Base-by-base conservation (phyloP, 1,140 invertebrate genomes). In the Arctopsyche grandis region DNA sequence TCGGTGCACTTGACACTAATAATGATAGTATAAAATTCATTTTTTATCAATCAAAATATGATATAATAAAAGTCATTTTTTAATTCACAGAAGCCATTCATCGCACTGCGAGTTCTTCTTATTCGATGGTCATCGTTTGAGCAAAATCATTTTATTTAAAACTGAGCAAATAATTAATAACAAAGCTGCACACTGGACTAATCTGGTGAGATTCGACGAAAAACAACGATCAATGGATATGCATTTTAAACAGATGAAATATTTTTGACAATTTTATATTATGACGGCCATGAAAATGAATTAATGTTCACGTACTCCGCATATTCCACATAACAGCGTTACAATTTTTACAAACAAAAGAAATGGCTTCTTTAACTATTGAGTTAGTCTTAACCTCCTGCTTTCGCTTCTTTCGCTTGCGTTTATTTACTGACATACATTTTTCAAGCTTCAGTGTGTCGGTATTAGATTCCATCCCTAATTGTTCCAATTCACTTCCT, bases 331-430 rank as follows among this genome's bases (percentile, higher is more conserved):
- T 26, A n/a, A 80, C 58, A 81, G n/a, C n/a, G n/a, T 81, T 81
- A 63, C 63, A 76, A 48, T 82, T 82, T 79, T 76, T 60, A 63
- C 78, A 78, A 24, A 82, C 78, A 77, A 82, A 82, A 43, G 44
- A 75, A 24, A 82, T 46, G 56, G 78, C 73, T 56, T 82, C 81
- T 46, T 79, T 77, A 58, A 79, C 77, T 46, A 63, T 78, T 75
- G 74, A 48, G 26, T 81, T 81, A 60, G 56, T 66, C 24, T 81
- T 81, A 80, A 82, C 81, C 81, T 82, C 74, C 75, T 82, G 44
- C 43, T 82, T 82, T 52, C 81, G 56, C 74, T 81, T 79, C 46
- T 77, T 79, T 78, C 76, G 44, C 26, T 66, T 29, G 63, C 24
- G 22, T 3, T 19, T 26, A 22, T 66, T 79, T 69, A 52, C 52